A percentile compares a stretch with the other conserved stretches of the same genome.
Evolutionary conservation across 2,888 invertebrate species (phyloP).

Genomic region (Mamestra brassicae): DNA sequence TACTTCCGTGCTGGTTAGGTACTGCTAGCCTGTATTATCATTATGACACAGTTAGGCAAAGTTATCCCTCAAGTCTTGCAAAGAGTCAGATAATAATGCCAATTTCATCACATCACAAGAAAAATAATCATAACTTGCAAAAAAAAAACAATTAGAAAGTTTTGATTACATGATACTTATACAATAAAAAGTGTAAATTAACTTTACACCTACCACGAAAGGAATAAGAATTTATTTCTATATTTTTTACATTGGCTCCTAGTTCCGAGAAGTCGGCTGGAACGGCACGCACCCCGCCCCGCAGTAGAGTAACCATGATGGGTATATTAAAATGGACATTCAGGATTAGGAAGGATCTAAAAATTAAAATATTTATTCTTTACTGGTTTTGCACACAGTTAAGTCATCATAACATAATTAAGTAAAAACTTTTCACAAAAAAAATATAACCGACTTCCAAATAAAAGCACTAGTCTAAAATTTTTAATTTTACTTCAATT

Average conservation of each 20-base stretch:
- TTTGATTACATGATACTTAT: slow-evolving; percentile 33
- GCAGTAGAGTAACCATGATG: slow-evolving; percentile 37
- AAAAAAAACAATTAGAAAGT: slow-evolving; percentile 53
- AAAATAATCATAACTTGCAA: slow-evolving; percentile 27
- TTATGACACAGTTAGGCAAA: background rate
- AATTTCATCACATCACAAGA: background rate
- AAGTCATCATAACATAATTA: too few relatives aligned
- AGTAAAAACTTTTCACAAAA: too few relatives aligned
- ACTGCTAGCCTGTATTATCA: too few relatives aligned
- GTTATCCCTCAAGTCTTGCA: too few relatives aligned
- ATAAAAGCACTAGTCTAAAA: too few relatives aligned
- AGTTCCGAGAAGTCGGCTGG: slow-evolving; percentile 60
- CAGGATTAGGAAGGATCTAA: background rate
- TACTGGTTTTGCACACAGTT: too few relatives aligned
- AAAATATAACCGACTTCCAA: too few relatives aligned
- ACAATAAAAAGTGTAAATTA: slow-evolving; percentile 61
- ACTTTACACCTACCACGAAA: slow-evolving; percentile 62
- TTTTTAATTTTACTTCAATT: too few relatives aligned
- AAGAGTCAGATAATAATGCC: background rate
- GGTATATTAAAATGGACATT: background rate
- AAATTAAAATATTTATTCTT: too few relatives aligned
- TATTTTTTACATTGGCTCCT: slow-evolving; percentile 58
- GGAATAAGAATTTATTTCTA: slow-evolving; percentile 59
- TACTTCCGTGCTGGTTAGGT: background rate
- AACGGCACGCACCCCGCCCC: slow-evolving; percentile 55